A percentile compares a stretch with the other conserved stretches of the same genome.
Conservation (phyloP, 2,888 invertebrate species). For the Clusia tigrina region DNA sequence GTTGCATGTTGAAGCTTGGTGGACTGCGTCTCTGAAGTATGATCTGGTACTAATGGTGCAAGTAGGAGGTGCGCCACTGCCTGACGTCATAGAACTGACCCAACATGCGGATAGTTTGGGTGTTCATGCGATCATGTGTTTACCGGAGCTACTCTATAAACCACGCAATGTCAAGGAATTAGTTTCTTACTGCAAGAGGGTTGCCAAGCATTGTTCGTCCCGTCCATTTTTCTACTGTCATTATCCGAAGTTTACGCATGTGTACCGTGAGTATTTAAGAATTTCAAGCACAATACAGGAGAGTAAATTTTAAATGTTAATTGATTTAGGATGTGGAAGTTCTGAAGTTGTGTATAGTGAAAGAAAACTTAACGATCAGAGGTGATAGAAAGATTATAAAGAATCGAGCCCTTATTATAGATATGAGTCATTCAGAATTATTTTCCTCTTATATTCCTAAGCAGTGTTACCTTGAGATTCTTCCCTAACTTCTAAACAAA, state of each 20-base stretch:
- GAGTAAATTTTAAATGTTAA: too few relatives aligned
- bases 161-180: conserved; percentile 71
- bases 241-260: conserved; percentile 76
- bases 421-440: too few relatives aligned
- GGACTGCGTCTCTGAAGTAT: conserved; percentile 66
- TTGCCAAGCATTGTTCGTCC: conserved; percentile 76
- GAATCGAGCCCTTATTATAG: too few relatives aligned
- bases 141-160: conserved; percentile 81
- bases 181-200: conserved; percentile 72
- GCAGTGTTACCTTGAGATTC: too few relatives aligned
- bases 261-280: conserved; percentile 79
- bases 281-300: not conserved
- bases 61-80: conserved; percentile 75
- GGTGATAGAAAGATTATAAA: too few relatives aligned
- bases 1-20: conserved; percentile 72
- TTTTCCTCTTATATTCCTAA: too few relatives aligned
- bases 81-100: conserved; percentile 75
- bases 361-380: too few relatives aligned
- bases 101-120: conserved; percentile 69
- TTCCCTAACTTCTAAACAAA: too few relatives aligned
- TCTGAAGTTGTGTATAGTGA: too few relatives aligned
- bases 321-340: too few relatives aligned
- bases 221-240: conserved; percentile 86
- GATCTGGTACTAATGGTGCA: conserved; percentile 75
- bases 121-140: conserved; percentile 74